Evolutionary conservation across 2,888 invertebrate genomes (phyloP), one percentile per base, ranked within the genome.

Genomic region (Dicycla oo): DNA sequence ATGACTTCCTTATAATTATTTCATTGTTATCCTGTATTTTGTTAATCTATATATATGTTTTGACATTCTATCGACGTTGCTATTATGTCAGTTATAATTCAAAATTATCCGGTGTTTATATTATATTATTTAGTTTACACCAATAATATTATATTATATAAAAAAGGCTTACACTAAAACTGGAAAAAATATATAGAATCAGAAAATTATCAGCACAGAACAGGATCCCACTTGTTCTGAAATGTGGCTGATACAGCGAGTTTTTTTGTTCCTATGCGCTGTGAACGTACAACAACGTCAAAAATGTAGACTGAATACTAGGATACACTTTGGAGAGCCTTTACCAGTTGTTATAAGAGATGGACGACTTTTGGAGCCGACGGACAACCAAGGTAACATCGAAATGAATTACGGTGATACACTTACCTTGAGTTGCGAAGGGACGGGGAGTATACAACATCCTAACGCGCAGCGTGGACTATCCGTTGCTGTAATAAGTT

Each of bases 371-470:
- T 69, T 96, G 51, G 94, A 95, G 75, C 95, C 95, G 0, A 91
- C 88, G 18, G 94, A 94, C 67, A 78, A 70, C 2, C 71, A 81
- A 34, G 95, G 95, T 0, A 93, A 93, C 53, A 83, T 95, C 0
- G 83, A 90, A 8, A 43, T 96, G 15, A 84, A 89, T 6, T 78
- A 88, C 30, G 95, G 95, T 13, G 94, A 95, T 0, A 83, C 66
- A 0, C 61, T 96, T 0, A 92, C 89, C 0, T 67, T 96, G 0
- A 95, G 95, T 61, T 96, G 95, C 68, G 92, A 90, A 83, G 92
- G 89, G 34, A 60, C 81, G 1, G 92, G 92, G 0, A 47, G 38
- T 13, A 84, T 95, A 51, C 15, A n/a, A 0, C 95, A 95, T 75
- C 93, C 93, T 2, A 89, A 91, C 49, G 81, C 86, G 3, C 85